phyloP scores from a whole-genome alignment of 2,888 invertebrate genomes.

The Acleris holmiana region DNA sequence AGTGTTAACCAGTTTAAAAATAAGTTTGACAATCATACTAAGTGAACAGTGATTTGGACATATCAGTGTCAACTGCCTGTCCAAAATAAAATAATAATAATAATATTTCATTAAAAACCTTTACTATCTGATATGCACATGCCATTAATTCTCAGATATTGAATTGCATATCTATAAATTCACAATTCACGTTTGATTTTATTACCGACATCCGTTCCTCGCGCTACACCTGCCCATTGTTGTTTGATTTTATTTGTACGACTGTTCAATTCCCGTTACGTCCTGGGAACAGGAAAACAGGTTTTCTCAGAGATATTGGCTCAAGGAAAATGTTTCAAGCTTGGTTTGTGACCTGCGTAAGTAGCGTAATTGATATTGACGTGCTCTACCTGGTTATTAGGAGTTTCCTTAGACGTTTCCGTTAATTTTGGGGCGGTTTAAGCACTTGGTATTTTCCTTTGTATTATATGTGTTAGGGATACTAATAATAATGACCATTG shows the following conservation, averaged over 20 bases:
- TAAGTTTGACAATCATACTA: too few species aligned
- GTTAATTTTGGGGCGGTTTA: conserved; percentile 1
- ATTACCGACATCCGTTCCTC: conserved; percentile 13
- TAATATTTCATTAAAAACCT: too few species aligned
- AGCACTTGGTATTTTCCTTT: conserved; percentile 1
- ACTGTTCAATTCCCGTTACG: conserved; percentile 24
- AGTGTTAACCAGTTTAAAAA: too few species aligned
- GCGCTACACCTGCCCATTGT: conserved; percentile 26
- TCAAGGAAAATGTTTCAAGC: conserved; percentile 28
- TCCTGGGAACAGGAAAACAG: conserved; percentile 17
- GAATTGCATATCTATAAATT: conserved; percentile 10
- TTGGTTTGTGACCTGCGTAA: conserved; percentile 22
- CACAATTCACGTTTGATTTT: conserved; percentile 12
- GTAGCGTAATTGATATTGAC: conserved; percentile 33
- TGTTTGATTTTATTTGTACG: conserved; percentile 31
- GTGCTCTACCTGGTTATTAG: background rate
- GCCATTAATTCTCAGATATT: background rate
- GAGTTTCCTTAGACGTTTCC: background rate
- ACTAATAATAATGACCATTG: too few species aligned
- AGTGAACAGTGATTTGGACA: too few species aligned
- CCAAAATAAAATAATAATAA: too few species aligned
- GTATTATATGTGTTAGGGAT: too few species aligned
- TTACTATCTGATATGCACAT: background rate
- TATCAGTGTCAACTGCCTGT: too few species aligned
- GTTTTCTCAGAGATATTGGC: conserved; percentile 17